Evolutionary conservation across 2,113 vertebrate species (phyloP), one percentile per base, ranked within the genome.

Genomic region (Vireo altiloquus): DNA sequence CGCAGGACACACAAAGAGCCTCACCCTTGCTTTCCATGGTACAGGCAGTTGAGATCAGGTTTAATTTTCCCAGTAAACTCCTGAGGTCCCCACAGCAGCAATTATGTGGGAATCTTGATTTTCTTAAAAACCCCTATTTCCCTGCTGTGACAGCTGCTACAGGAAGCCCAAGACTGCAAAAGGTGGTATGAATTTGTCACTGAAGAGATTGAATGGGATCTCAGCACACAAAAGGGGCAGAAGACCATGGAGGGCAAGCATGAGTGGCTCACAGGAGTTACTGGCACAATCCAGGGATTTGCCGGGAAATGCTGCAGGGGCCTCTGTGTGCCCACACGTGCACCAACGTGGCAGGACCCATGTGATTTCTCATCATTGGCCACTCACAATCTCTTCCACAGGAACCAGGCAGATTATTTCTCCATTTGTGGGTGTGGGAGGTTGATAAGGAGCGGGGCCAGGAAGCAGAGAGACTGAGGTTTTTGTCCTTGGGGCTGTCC

Each of bases 221-320:
- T 89, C 6, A 13, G 76, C 39, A 54, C 37, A 30, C 0, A 6
- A 68, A 39, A 37, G 10, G 53, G 53, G 16, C n/a, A 70, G 30
- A 42, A 13, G 4, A 44, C 20, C n/a, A 40, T 1, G 2, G 14
- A 2, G 4, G 30, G 24, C 0, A 0, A 60, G 33, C 3, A 3
- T 4, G 0, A 68, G 49, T 3, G 13, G 50, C 56, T 64, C 52
- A 33, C 0, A 0, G 37, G 39, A 53, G 13, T 44, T 77, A 30
- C 18, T 0, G 1, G 46, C 23, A 53, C 46, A 37, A 50, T 28
- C 74, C 70, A 87, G 72, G 74, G 77, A 31, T 78, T 57, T 94
- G 23, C 71, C 0, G 3, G 82, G 68, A 95, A 70, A 17, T 4
- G 39, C 68, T 70, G 81, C 53, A 37, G 86, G 46, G 81, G 25